Conservation (phyloP, 2,888 invertebrate species). For the Pristionchus exspectatus region DNA sequence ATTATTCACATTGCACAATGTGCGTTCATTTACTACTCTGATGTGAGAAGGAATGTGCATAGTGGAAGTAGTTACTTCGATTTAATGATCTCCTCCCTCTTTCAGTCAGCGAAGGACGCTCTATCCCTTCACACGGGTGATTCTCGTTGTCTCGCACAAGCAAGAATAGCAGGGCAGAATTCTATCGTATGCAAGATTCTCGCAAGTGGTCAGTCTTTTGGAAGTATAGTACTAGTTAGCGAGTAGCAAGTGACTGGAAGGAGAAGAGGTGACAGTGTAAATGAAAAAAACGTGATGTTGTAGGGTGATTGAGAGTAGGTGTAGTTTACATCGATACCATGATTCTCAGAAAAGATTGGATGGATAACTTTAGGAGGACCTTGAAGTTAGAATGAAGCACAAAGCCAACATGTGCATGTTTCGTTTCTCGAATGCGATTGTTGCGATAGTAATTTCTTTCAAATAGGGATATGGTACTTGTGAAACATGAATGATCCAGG, state of each 20-base stretch:
- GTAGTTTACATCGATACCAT: too few relatives aligned
- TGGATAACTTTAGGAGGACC: too few relatives aligned
- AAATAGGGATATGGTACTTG: neutral
- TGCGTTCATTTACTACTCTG: too few relatives aligned
- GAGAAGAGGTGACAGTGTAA: neutral
- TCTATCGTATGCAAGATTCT: constrained; percentile 50
- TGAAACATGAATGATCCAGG: neutral
- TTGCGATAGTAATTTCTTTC: too few relatives aligned
- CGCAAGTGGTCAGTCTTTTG: constrained; percentile 20
- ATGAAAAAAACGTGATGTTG: too few relatives aligned
- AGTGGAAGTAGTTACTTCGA: neutral
- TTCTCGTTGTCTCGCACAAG: neutral
- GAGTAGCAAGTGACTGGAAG: neutral
- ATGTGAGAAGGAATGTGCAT: too few relatives aligned
- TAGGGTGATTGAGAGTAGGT: too few relatives aligned
- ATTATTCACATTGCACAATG: too few relatives aligned
- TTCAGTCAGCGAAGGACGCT: constrained; percentile 19
- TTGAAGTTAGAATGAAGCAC: too few relatives aligned
- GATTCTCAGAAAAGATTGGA: too few relatives aligned
- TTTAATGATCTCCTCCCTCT: neutral
- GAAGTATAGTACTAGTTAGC: neutral
- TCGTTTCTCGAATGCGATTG: too few relatives aligned
- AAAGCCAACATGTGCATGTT: too few relatives aligned
- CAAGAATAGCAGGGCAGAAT: constrained; percentile 49
- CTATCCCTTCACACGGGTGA: neutral